Base-by-base conservation (phyloP, 2,113 vertebrate species). In the Poeciliopsis retropinna region DNA sequence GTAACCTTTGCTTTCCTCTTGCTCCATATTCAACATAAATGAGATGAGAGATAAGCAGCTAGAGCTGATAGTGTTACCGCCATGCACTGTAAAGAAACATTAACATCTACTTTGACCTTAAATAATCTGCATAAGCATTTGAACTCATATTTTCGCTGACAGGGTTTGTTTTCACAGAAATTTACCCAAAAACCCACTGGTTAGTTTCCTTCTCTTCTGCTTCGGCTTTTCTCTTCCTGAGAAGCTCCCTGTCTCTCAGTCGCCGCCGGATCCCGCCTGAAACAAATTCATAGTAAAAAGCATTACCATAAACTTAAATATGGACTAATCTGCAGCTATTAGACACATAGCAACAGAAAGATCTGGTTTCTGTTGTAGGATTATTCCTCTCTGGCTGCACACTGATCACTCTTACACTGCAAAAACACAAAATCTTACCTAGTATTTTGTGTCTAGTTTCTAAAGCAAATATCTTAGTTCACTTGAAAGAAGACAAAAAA, bases 171-270 rank as follows among this genome's bases (percentile, higher is more conserved):
- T 57, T 57, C 6, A 22, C 14, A 70, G 62, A 87, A 79, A 89
- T 92, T 92, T 98, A 98, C 97, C 96, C 94, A 64, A 92, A 86
- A 89, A 95, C 84, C 96, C 96, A 97, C 86, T 96, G 95, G 78
- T 90, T 74, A 61, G 92, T 95, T 7, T 96, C 93, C 89, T 95
- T 97, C 72, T 96, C 95, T 67, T 95, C 90, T 0, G 93, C 95
- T 92, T 97, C 96, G 0, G 94, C 96, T 88, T 92, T 98, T 85
- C 95, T 97, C 87, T 96, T 98, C 73, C 87, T 95, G 75, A 98
- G 95, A 70, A 96, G 83, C 28, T 96, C 94, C 81, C 97, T 95
- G 88, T 98, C 96, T 81, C 97, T 91, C 88, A 99, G 70, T 71
- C 92, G 88, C 15, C 28, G 82, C 1, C 86, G 90, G 34, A 93